phyloP scores from a whole-genome alignment of 1,140 invertebrate genomes.

The Cydia strobilella region DNA sequence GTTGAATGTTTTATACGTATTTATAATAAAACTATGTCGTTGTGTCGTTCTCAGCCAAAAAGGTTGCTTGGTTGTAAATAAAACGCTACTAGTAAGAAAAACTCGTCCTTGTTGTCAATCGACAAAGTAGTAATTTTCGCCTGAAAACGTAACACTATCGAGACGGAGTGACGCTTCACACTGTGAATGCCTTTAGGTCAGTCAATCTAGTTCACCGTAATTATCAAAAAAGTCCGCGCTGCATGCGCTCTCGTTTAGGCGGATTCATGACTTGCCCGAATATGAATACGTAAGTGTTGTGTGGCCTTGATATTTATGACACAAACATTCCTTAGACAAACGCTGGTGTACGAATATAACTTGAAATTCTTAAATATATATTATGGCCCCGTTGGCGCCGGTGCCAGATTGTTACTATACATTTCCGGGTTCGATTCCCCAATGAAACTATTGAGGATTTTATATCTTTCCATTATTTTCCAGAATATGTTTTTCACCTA shows the following conservation, averaged over 20 bases:
- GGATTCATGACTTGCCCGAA: conserved; percentile 31
- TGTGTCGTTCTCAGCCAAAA: background rate
- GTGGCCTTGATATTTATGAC: conserved; percentile 54
- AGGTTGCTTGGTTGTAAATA: background rate
- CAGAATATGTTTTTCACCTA: background rate
- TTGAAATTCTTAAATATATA: conserved; percentile 29
- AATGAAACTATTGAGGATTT: background rate
- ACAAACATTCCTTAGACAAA: conserved; percentile 40
- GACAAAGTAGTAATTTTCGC: background rate
- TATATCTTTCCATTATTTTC: background rate
- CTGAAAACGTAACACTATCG: background rate
- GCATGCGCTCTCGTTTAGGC: conserved; percentile 22
- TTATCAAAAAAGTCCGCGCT: conserved; percentile 16
- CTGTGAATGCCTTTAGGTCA: background rate
- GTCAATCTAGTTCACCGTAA: background rate
- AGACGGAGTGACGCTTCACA: background rate
- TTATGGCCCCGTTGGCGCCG: conserved; percentile 29
- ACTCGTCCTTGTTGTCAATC: background rate
- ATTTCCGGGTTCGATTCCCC: conserved; percentile 35
- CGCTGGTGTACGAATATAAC: conserved; percentile 29
- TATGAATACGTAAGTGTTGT: conserved; percentile 39
- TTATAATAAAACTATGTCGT: background rate
- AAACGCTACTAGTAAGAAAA: background rate
- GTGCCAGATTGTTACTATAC: conserved; percentile 38
- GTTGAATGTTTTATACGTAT: conserved; percentile 15